Percentiles rank a stretch among this genome's conserved stretches.
These are phyloP conservation scores for Mustelus asterias DNA, from an alignment of 2,113 vertebrate genomes.

Conservation along the genomic window DNA sequence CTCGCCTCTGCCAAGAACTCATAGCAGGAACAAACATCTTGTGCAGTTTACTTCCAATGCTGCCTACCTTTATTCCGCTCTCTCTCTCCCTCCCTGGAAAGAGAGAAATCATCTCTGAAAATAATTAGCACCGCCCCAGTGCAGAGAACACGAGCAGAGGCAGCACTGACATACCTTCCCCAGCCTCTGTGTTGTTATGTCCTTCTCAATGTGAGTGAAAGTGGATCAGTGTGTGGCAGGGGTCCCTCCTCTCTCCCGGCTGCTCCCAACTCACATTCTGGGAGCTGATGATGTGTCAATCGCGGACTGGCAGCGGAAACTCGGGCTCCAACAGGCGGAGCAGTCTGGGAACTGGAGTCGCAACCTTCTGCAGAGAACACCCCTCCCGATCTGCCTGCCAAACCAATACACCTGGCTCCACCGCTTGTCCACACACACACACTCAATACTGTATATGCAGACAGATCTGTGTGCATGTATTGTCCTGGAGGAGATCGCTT, in stretches of 20 bases:
- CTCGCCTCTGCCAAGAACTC: neutral
- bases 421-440: neutral
- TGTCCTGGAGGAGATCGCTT: too few relatives aligned
- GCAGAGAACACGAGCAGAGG: neutral
- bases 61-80: neutral
- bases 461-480: neutral
- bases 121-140: neutral
- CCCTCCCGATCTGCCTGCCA: neutral
- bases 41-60: neutral
- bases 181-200: neutral
- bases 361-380: too few relatives aligned
- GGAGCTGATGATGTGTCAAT: conserved; percentile 18
- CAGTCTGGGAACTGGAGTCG: conserved; percentile 24
- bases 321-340: neutral
- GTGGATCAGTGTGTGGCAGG: neutral
- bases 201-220: neutral
- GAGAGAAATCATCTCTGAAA: neutral
- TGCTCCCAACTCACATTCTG: neutral
- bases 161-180: neutral
- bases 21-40: neutral
- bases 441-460: neutral
- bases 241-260: neutral
- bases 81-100: neutral
- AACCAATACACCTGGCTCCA: neutral
- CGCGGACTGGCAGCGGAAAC: conserved; percentile 11